Conservation (phyloP, 1,140 invertebrate genomes). For the Muscidifurax raptorellus region DNA sequence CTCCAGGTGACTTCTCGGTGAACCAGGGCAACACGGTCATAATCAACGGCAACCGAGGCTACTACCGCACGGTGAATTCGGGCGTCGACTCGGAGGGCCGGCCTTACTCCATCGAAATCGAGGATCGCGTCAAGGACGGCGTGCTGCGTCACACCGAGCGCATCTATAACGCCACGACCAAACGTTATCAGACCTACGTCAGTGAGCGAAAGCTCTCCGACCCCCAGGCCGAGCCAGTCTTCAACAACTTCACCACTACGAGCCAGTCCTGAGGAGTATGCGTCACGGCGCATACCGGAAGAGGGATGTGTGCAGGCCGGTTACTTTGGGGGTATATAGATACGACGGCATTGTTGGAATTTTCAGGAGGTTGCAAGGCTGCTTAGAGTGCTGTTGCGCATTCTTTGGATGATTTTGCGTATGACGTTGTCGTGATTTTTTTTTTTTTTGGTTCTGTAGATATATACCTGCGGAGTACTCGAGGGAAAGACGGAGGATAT, state of each 20-base stretch:
- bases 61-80: neutral
- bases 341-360: neutral
- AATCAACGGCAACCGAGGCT: neutral
- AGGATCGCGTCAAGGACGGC: constrained; percentile 49
- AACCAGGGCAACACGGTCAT: neutral
- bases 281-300: neutral
- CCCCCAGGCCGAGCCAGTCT: constrained; percentile 56
- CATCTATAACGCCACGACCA: constrained; percentile 49
- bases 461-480: too few relatives aligned
- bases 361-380: neutral
- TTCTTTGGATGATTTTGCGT: too few relatives aligned
- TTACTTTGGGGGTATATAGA: constrained; percentile 20
- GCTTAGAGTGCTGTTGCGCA: too few relatives aligned
- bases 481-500: too few relatives aligned
- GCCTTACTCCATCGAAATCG: constrained; percentile 52
- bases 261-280: neutral
- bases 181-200: constrained; percentile 6
- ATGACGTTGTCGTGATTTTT: too few relatives aligned
- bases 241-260: neutral
- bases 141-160: constrained; percentile 55
- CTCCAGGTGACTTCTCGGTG: neutral
- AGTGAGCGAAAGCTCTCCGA: constrained; percentile 57
- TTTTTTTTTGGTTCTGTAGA: too few relatives aligned
- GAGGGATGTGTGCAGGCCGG: neutral
- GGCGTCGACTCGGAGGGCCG: constrained; percentile 48